phyloP scores from a whole-genome alignment of 2,888 invertebrate genomes.

The Chrysolina americana region DNA sequence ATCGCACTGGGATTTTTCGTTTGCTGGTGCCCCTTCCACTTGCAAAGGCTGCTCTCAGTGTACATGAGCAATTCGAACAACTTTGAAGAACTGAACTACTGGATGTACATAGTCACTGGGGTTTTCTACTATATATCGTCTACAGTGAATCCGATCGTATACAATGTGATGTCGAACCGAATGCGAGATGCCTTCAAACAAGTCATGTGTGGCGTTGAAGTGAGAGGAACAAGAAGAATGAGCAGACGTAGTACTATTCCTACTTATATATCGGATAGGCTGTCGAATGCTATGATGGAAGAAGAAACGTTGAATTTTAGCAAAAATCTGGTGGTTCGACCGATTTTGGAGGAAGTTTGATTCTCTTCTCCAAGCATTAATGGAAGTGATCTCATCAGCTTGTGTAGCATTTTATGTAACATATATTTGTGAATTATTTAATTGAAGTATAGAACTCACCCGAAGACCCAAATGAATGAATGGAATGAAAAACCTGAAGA shows the following conservation, averaged over 20 bases:
- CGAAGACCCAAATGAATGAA: no score
- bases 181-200: conserved; percentile 86
- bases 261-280: conserved; percentile 9
- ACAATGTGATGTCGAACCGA: conserved; percentile 84
- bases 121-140: conserved; percentile 85
- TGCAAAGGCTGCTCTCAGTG: conserved; percentile 88
- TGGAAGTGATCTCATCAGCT: not conserved
- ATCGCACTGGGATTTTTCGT: conserved; percentile 95
- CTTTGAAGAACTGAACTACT: conserved; percentile 80
- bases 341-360: conserved; percentile 2
- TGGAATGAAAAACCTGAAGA: no score
- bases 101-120: conserved; percentile 85
- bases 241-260: not conserved
- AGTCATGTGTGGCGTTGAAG: conserved; percentile 75
- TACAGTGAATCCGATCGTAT: conserved; percentile 89
- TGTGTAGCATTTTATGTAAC: not conserved
- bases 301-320: not conserved
- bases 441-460: no score
- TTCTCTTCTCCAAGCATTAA: not conserved
- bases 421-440: no score
- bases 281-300: conserved; percentile 1
- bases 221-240: not conserved
- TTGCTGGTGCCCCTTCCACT: conserved; percentile 97
- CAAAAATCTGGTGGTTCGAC: not conserved
- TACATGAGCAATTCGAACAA: conserved; percentile 79